Evolutionary conservation across 2,888 invertebrate species (phyloP), one percentile per base, ranked within the genome.

Genomic region (Dorcus hopei): DNA sequence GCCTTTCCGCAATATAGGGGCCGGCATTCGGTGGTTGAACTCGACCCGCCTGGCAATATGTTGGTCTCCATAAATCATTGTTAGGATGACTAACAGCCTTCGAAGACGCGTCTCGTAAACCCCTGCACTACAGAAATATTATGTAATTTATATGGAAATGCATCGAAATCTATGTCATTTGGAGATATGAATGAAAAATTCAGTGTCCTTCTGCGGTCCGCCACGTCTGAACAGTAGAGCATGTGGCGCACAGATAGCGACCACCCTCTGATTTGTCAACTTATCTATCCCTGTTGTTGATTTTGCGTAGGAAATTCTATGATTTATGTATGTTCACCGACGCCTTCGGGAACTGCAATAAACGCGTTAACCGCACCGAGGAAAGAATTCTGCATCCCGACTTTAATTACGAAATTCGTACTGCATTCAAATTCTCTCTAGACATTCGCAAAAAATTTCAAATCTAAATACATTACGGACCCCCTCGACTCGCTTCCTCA

Each of bases 61-160:
- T 79, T 79, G 74, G 77, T 75, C 71, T 74, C 77, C 76, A 80
- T 80, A 80, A 80, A 80, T 80, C 80, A 80, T 80, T 77, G 80
- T 79, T 79, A 77, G 79, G 76, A 79, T 79, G 79, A 80, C 79
- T 80, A 79, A 79, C 79, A 77, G 78, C 77, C 76, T 73, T 72
- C 72, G 71, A 77, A 76, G 76, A 75, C 75, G 74, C 74, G 72
- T 70, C 70, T 66, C 68, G 68, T 66, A 72, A 73, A 70, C 71
- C 74, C 74, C 74, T 73, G 66, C 66, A 57, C 65, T 66, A 72
- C 75, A 78, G 78, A 80, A 80, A 80, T 80, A 80, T 79, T 77
- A 80, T 78, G 79, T 80, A 79, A 80, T 80, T 80, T 80, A 80
- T 80, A 80, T 80, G 80, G 80, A 80, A 80, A 80, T 80, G 76